These are phyloP conservation scores for Caretta caretta DNA, from an alignment of 2,113 vertebrate genomes.

Conservation along the genomic window DNA sequence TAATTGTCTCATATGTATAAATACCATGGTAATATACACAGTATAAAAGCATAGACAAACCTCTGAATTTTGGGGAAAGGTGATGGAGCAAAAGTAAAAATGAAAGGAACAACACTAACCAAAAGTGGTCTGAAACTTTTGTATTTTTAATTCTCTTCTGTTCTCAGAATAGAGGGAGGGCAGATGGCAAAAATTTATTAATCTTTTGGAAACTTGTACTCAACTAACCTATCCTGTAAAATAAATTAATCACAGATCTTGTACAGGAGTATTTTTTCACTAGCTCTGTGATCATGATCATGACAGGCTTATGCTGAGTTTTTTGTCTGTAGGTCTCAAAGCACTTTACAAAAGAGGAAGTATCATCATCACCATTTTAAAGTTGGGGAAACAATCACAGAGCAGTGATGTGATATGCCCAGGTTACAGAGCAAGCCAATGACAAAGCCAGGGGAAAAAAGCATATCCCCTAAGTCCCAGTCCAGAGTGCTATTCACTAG, in stretches of 20 bases:
- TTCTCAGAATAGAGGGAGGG: not conserved
- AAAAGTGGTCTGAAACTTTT: not conserved
- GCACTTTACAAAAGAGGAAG: not conserved
- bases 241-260: not conserved
- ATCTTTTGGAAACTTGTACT: not conserved
- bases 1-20: not conserved
- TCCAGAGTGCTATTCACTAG: rapidly evolving
- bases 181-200: not conserved
- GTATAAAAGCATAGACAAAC: not conserved
- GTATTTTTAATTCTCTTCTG: not conserved
- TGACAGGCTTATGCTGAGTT: not conserved
- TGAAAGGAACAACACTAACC: not conserved
- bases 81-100: not conserved
- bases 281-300: not conserved
- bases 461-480: not conserved
- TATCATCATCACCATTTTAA: not conserved
- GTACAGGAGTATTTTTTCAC: not conserved
- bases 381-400: not conserved
- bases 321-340: not conserved
- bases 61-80: not conserved
- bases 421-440: not conserved
- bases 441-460: not conserved
- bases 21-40: not conserved
- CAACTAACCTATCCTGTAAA: not conserved
- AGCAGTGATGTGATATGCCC: not conserved